A percentile compares a stretch with the other conserved stretches of the same genome.
These are phyloP conservation scores for Apodemia zela DNA, from an alignment of 2,888 invertebrate species.

Conservation along the genomic window DNA sequence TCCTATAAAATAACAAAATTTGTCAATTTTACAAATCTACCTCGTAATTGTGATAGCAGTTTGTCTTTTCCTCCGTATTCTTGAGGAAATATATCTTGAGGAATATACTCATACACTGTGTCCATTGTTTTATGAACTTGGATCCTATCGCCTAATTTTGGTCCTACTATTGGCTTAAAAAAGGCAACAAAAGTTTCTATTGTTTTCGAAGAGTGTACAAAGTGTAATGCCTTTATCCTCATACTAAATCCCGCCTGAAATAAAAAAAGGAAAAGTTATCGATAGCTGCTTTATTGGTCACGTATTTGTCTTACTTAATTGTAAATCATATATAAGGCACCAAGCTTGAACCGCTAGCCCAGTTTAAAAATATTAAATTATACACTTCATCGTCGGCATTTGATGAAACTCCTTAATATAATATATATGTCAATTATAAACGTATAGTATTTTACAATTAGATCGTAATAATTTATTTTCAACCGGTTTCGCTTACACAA, in stretches of 20 bases:
- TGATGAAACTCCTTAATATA: no score
- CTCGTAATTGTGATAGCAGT: conserved; percentile 35
- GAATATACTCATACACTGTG: conserved; percentile 38
- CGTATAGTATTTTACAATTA: no score
- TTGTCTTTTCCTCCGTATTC: conserved; percentile 31
- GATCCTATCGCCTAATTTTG: conserved; percentile 46
- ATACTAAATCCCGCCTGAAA: conserved; percentile 35
- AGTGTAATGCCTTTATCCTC: conserved; percentile 31
- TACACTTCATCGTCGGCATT: no score
- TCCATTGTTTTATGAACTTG: conserved; percentile 40
- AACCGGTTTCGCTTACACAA: no score
- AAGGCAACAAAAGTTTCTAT: conserved; percentile 32
- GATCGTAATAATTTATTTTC: no score
- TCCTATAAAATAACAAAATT: no score
- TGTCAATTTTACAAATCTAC: conserved; percentile 31
- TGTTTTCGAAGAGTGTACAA: conserved; percentile 28
- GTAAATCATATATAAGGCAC: neutral
- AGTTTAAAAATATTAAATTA: no score
- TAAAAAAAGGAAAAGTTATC: no score
- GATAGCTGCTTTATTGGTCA: no score
- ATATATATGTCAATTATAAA: no score
- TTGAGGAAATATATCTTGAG: conserved; percentile 43
- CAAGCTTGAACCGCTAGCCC: no score
- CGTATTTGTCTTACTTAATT: neutral
- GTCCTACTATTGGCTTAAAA: conserved; percentile 44